These are phyloP conservation scores for Rallus crepitans DNA, from an alignment of 2,797 vertebrate species.

Conservation along the genomic window DNA sequence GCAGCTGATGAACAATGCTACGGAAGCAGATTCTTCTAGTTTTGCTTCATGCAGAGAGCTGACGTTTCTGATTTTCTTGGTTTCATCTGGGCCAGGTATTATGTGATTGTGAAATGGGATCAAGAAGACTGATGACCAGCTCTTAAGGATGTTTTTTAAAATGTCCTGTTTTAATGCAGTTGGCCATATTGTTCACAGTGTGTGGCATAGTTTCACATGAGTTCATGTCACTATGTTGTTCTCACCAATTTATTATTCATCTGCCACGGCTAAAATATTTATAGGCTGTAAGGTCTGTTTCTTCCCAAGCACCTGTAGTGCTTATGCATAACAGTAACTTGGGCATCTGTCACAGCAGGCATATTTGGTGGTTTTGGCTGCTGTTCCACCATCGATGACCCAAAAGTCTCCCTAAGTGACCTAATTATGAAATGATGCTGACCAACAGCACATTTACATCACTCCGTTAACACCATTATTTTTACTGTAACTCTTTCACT, in stretches of 20 bases:
- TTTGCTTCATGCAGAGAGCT: background rate
- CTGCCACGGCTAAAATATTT: constrained; percentile 63
- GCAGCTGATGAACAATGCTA: background rate
- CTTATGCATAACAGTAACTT: background rate
- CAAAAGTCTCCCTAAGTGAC: background rate
- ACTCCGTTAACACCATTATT: background rate
- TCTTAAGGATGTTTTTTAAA: constrained; percentile 7
- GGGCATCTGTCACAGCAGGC: constrained; percentile 53
- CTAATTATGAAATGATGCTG: constrained; percentile 47
- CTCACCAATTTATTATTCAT: constrained; percentile 70
- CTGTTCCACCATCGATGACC: background rate
- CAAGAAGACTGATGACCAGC: constrained; percentile 38
- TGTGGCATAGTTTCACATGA: constrained; percentile 67
- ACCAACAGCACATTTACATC: background rate
- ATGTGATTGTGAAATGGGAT: background rate
- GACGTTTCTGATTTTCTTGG: background rate
- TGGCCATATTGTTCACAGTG: constrained; percentile 71
- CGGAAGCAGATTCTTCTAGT: background rate
- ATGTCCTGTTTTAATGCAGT: constrained; percentile 31
- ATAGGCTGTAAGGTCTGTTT: constrained; percentile 50
- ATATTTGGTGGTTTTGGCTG: background rate
- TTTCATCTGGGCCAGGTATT: background rate
- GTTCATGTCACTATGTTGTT: constrained; percentile 63
- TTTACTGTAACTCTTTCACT: constrained; percentile 2
- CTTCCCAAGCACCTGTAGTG: constrained; percentile 48